Evolutionary conservation across 2,113 vertebrate species (phyloP).

Genomic region (Leptosomus discolor): DNA sequence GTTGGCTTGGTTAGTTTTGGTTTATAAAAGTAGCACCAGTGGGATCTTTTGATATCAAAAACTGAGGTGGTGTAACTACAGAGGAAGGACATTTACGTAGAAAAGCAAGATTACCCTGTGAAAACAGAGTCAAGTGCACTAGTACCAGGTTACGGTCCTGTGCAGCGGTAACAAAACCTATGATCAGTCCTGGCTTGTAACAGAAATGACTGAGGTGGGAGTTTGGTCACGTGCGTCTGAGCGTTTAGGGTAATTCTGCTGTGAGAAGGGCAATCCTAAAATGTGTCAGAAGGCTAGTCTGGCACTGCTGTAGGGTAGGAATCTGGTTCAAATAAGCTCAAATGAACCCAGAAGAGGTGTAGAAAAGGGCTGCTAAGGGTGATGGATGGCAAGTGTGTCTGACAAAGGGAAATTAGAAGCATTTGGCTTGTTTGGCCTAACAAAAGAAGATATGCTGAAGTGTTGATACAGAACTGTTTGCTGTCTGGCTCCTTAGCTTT

Average conservation of each 20-base stretch:
- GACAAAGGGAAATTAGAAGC: background rate
- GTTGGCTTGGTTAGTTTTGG: background rate
- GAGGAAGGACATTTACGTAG: fast-evolving
- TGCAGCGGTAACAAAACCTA: background rate
- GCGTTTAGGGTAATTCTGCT: background rate
- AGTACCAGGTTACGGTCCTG: background rate
- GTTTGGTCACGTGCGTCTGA: fast-evolving
- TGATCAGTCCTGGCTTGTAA: background rate
- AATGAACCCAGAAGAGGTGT: background rate
- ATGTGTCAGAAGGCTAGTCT: background rate
- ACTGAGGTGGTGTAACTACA: background rate
- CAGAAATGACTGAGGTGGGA: background rate
- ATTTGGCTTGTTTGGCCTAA: background rate
- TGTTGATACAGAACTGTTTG: background rate
- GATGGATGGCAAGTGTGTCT: background rate
- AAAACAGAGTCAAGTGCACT: background rate
- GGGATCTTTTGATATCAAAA: background rate
- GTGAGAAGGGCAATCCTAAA: background rate
- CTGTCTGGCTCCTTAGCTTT: background rate
- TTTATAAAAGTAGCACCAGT: background rate
- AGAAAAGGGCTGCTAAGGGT: background rate
- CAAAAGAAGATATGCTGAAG: background rate
- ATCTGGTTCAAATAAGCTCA: background rate
- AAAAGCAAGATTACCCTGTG: background rate
- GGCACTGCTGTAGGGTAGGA: background rate